Evolutionary conservation across 1,140 invertebrate species (phyloP), one percentile per base, ranked within the genome.

Genomic region (Drosophila melanica): DNA sequence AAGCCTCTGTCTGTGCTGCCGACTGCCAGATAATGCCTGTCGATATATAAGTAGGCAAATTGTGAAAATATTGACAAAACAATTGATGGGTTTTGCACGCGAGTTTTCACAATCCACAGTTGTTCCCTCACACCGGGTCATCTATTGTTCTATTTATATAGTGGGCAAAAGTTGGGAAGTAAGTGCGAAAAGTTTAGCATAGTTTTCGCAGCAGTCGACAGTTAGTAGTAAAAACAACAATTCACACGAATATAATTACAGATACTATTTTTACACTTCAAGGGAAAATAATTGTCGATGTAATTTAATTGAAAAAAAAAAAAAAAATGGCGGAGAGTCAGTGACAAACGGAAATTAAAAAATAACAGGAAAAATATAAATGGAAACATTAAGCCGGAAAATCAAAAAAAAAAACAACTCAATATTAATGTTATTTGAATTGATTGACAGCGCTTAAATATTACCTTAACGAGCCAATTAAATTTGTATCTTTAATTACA

Each of bases 61-160:
- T 89, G 84, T 84, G 79, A 80, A 87, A 89, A 87, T 87, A 87
- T 87, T 87, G 84, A 87, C 84, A 89, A 87, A 87, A 87, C 84
- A 87, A 89, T 87, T 89, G 84, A 72, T 75, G 72, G 60, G 20
- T 76, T 78, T 70, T 72, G 69, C 84, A 89, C 84, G 82, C 79
- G 53, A 86, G 30, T 64, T 44, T 42, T 23, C 33, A 51, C 20
- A 33, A 33, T 39, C 18, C 39, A 30, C 20, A n/a, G 8, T 7
- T 6, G 1, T 12, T 8, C 33, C 2, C 27, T n/a, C 11, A 33
- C 57, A 14, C 2, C 12, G 16, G 1, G 4, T 27, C 16, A 3
- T 42, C 20, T n/a, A 35, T 3, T 30, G 35, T 45, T 48, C 69
- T 64, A 75, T 75, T 70, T 63, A 69, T 69, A 69, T 69, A 63